phyloP scores from a whole-genome alignment of 2,797 vertebrate species.

The Forpus xanthops region DNA sequence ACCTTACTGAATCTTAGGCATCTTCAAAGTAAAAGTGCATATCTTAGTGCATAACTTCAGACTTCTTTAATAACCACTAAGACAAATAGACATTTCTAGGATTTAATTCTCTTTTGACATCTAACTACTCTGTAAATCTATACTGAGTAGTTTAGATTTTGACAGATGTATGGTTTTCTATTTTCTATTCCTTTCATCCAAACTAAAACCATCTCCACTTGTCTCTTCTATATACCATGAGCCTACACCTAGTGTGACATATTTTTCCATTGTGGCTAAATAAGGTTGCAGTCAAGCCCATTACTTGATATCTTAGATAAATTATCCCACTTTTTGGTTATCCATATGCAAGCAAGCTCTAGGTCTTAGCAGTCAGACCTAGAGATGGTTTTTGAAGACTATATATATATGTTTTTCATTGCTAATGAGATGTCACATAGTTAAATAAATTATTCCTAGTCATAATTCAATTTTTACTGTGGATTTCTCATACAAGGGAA shows the following conservation, averaged over 20 bases:
- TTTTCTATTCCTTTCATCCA: neutral
- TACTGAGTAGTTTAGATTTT: neutral
- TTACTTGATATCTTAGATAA: neutral
- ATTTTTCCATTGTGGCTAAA: neutral
- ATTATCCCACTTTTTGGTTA: neutral
- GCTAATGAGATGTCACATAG: neutral
- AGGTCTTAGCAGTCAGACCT: neutral
- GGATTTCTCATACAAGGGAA: neutral
- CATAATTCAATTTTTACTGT: neutral
- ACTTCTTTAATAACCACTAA: neutral
- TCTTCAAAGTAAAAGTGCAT: neutral
- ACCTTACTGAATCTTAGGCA: neutral
- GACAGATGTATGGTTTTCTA: neutral
- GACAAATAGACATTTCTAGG: neutral
- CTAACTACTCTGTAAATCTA: neutral
- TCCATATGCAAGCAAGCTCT: neutral
- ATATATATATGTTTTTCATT: neutral
- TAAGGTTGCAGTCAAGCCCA: neutral
- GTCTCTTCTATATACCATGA: neutral
- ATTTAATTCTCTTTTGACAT: neutral
- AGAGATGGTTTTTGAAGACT: neutral
- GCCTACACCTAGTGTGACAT: neutral
- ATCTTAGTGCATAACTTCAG: neutral
- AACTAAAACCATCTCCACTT: neutral
- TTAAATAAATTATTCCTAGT: neutral